These are phyloP conservation scores for Scaptomyza reducta DNA, from an alignment of 2,888 invertebrate species.

Conservation along the genomic window DNA sequence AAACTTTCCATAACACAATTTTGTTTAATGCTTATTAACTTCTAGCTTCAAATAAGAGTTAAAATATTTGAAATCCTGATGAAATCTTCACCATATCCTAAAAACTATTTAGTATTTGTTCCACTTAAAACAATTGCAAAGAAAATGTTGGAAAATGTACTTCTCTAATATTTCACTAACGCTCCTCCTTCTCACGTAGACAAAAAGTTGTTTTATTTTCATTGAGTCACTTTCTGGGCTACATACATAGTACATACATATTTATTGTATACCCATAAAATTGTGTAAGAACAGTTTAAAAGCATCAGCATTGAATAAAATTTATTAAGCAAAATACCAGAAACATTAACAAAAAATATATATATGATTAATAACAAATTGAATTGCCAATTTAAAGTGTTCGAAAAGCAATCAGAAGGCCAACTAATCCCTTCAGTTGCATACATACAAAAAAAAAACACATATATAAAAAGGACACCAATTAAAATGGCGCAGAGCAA, in stretches of 20 bases:
- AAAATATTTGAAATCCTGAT: background rate
- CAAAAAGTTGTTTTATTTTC: constrained; percentile 3
- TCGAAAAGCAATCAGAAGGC: constrained; percentile 1
- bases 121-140: background rate
- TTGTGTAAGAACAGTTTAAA: background rate
- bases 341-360: constrained; percentile 3
- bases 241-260: constrained; percentile 43
- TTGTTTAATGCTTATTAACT: background rate
- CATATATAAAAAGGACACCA: constrained; percentile 36
- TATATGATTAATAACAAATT: background rate
- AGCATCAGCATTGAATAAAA: background rate
- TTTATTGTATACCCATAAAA: constrained; percentile 19
- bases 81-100: background rate
- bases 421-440: constrained; percentile 28
- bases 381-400: background rate
- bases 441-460: constrained; percentile 23
- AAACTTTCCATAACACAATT: background rate
- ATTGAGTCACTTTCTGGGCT: constrained; percentile 33
- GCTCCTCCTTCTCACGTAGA: constrained; percentile 1
- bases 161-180: background rate
- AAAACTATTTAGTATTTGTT: too few species aligned
- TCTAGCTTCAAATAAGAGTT: too few species aligned
- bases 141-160: background rate
- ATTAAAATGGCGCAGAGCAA: constrained; percentile 53
- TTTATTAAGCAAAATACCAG: background rate